Evolutionary conservation across 2,888 invertebrate genomes (phyloP).

Genomic region (Metallyticus violacea): DNA sequence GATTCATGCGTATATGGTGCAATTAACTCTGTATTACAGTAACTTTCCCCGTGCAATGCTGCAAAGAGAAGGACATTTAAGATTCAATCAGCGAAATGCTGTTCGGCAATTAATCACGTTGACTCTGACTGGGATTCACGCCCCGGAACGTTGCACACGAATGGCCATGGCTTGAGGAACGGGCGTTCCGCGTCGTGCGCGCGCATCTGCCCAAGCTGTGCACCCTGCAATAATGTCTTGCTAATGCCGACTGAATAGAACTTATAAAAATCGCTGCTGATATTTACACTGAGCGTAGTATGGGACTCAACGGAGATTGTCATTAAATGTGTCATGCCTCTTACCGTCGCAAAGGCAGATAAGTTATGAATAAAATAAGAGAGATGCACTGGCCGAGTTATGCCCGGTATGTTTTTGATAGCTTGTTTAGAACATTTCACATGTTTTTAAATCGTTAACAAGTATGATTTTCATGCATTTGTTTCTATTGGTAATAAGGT

Average conservation of each 20-base stretch:
- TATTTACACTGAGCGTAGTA: background rate
- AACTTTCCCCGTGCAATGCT: background rate
- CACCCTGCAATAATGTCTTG: too few relatives aligned
- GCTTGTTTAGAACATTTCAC: background rate
- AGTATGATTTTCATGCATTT: too few relatives aligned
- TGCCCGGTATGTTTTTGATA: background rate
- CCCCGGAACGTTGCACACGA: slow-evolving; percentile 6
- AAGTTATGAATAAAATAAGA: background rate
- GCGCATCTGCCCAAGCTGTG: background rate
- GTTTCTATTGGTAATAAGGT: too few relatives aligned
- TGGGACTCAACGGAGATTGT: too few relatives aligned
- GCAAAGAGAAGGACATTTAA: background rate
- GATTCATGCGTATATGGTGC: background rate
- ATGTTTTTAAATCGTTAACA: background rate
- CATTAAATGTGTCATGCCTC: background rate
- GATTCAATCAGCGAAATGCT: background rate
- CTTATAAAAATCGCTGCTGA: background rate
- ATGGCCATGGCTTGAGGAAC: background rate
- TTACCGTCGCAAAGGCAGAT: background rate
- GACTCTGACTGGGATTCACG: slow-evolving; percentile 1
- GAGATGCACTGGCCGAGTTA: background rate
- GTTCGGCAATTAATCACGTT: slow-evolving; percentile 8
- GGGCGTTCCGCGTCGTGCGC: background rate
- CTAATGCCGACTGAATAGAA: too few relatives aligned
- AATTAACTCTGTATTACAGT: too few relatives aligned